phyloP scores from a whole-genome alignment of 2,888 invertebrate genomes.

The Polydrusus cervinus region DNA sequence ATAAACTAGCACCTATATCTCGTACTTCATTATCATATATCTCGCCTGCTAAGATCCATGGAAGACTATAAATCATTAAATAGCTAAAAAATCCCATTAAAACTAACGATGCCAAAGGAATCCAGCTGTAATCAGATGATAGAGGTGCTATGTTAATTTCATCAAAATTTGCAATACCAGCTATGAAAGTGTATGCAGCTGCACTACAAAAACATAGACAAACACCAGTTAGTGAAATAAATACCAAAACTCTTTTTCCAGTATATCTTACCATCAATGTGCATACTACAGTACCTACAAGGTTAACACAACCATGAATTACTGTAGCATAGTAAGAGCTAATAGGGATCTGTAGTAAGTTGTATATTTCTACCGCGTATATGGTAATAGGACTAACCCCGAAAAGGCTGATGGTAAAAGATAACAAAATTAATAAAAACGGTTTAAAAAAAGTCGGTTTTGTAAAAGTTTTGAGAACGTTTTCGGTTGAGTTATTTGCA shows the following conservation, averaged over 20 bases:
- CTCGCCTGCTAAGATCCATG: constrained; percentile 88
- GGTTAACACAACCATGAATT: constrained; percentile 80
- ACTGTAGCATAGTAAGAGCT: constrained; percentile 85
- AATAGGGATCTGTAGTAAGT: constrained; percentile 81
- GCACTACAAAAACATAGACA: constrained; percentile 79
- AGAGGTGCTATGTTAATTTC: neutral
- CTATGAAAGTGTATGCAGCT: constrained; percentile 73
- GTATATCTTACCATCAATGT: constrained; percentile 80
- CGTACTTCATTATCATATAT: constrained; percentile 81
- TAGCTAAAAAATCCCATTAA: constrained; percentile 81
- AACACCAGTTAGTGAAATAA: constrained; percentile 80
- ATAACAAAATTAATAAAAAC: constrained; percentile 77
- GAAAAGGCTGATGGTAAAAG: constrained; percentile 84
- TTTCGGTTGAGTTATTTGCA: neutral
- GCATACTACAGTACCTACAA: constrained; percentile 79
- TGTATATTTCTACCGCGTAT: constrained; percentile 84
- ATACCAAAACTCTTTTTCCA: constrained; percentile 81
- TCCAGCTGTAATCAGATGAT: constrained; percentile 71
- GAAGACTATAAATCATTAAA: constrained; percentile 80
- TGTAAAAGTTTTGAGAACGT: constrained; percentile 69
- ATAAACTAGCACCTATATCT: constrained; percentile 81
- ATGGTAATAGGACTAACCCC: constrained; percentile 84
- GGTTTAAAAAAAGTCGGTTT: constrained; percentile 80
- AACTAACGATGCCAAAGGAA: constrained; percentile 80
- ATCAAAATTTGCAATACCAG: constrained; percentile 59